Conservation (phyloP, 2,797 vertebrate species). For the Rhabdophis nuchalis region DNA sequence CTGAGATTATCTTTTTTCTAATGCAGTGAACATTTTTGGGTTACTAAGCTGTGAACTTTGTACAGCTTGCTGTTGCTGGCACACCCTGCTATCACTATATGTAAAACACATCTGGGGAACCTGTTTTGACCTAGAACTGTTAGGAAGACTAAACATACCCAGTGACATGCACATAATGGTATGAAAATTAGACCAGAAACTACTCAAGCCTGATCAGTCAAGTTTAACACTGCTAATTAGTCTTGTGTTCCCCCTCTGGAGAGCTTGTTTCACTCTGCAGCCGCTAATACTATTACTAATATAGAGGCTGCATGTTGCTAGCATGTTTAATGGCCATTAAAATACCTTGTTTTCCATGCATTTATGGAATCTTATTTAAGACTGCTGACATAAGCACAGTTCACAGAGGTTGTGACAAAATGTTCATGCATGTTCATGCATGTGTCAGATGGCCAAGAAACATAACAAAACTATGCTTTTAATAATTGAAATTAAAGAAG, state of each 20-base stretch:
- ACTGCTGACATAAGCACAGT: neutral
- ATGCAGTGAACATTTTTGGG: neutral
- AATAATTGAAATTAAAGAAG: neutral
- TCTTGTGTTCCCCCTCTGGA: neutral
- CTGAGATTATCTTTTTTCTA: neutral
- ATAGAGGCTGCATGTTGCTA: neutral
- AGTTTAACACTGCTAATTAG: neutral
- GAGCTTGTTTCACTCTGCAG: neutral
- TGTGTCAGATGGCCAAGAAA: neutral
- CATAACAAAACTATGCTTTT: neutral
- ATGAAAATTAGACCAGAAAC: neutral
- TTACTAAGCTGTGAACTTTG: neutral
- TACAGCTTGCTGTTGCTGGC: neutral
- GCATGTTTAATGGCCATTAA: neutral
- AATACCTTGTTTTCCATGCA: neutral
- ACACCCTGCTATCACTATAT: neutral
- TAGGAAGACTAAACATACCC: constrained; percentile 10
- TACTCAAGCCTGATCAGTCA: neutral
- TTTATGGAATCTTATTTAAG: neutral
- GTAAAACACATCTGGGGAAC: neutral
- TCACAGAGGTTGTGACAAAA: neutral
- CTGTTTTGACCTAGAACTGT: constrained; percentile 13
- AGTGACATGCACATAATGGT: neutral
- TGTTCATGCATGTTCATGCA: neutral
- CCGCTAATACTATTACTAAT: neutral